These are phyloP conservation scores for Drosophila tsacasi DNA, from an alignment of 1,140 invertebrate species.

Conservation along the genomic window DNA sequence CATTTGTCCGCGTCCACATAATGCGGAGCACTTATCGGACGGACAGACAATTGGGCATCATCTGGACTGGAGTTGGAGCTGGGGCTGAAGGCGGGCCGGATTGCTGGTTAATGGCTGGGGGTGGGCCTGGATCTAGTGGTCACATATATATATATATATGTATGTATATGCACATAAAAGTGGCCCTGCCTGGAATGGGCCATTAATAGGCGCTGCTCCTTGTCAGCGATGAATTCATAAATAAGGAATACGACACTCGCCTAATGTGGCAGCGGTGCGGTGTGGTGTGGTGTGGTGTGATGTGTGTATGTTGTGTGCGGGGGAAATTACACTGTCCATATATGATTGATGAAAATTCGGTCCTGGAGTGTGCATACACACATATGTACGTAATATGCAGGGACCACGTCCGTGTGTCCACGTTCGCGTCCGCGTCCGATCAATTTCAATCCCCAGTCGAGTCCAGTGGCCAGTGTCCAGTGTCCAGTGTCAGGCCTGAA, in stretches of 20 bases:
- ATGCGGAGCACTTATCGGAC: slow-evolving; percentile 38
- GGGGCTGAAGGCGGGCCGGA: background rate
- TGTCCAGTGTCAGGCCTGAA: background rate
- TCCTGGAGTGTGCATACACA: slow-evolving; percentile 14
- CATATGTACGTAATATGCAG: background rate
- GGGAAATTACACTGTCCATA: slow-evolving; percentile 69
- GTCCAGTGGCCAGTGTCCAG: slow-evolving; percentile 1
- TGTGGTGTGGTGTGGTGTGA: background rate
- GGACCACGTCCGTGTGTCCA: background rate
- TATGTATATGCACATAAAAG: slow-evolving; percentile 16
- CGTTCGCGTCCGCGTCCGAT: slow-evolving; percentile 27
- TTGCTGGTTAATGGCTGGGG: slow-evolving; percentile 3
- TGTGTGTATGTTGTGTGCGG: background rate
- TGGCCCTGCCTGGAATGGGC: slow-evolving; percentile 21
- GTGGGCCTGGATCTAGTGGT: slow-evolving; percentile 12
- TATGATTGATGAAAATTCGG: slow-evolving; percentile 73
- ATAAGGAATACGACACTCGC: slow-evolving; percentile 36
- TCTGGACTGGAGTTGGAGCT: slow-evolving; percentile 13
- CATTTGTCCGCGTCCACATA: slow-evolving; percentile 35
- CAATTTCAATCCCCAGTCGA: slow-evolving; percentile 26
- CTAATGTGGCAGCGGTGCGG: slow-evolving; percentile 14
- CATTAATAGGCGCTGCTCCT: slow-evolving; percentile 44
- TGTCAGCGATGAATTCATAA: slow-evolving; percentile 43
- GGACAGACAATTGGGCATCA: slow-evolving; percentile 38
- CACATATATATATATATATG: background rate